A percentile compares a stretch with the other conserved stretches of the same genome.
Conservation (phyloP, 2,797 vertebrate species). For the Pipistrellus pygmaeus region DNA sequence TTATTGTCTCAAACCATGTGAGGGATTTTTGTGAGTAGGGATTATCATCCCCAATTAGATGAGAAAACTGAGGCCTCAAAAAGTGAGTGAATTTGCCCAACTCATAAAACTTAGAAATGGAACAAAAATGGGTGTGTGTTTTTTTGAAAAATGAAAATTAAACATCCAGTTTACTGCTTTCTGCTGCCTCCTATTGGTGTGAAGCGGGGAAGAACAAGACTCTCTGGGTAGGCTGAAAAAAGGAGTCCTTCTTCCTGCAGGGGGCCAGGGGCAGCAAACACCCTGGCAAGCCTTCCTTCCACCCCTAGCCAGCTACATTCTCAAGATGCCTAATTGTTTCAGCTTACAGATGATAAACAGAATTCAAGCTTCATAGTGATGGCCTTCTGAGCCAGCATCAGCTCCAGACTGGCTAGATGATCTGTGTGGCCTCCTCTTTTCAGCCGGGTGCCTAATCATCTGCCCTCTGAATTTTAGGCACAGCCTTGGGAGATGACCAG, state of each 20-base stretch:
- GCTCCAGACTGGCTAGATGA: not conserved
- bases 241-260: not conserved
- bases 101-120: not conserved
- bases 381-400: not conserved
- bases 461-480: not conserved
- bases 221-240: not conserved
- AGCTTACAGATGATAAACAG: not conserved
- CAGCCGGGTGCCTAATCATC: not conserved
- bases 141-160: not conserved
- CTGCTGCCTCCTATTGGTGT: constrained; percentile 17
- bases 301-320: not conserved
- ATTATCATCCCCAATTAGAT: not conserved
- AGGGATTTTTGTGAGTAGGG: not conserved
- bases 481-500: not conserved
- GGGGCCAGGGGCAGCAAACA: not conserved
- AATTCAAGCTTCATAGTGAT: not conserved
- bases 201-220: not conserved
- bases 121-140: not conserved
- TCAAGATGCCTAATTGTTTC: not conserved
- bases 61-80: not conserved
- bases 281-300: not conserved
- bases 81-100: not conserved
- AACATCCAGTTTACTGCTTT: not conserved
- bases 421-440: not conserved
- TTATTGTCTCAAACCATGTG: not conserved